A percentile compares a stretch with the other conserved stretches of the same genome.
phyloP scores from a whole-genome alignment of 1,140 invertebrate species.

The Triops cancriformis region DNA sequence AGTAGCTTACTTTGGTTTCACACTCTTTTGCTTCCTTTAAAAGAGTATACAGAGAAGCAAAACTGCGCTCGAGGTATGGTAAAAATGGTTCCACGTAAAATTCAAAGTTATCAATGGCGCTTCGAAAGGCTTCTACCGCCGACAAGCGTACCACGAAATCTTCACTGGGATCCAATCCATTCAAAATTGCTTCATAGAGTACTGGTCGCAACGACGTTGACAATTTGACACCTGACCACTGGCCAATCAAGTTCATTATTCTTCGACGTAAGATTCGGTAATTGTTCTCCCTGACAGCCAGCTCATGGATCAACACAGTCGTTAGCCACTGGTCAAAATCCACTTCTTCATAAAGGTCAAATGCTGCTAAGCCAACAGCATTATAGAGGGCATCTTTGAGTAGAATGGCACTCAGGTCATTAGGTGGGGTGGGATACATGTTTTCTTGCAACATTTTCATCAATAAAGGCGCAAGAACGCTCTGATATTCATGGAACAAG shows the following conservation, averaged over 20 bases:
- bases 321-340: slow-evolving; percentile 90
- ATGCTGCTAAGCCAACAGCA: slow-evolving; percentile 78
- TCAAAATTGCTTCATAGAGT: slow-evolving; percentile 65
- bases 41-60: slow-evolving; percentile 69
- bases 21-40: slow-evolving; percentile 81
- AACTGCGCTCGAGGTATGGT: slow-evolving; percentile 66
- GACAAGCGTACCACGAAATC: slow-evolving; percentile 64
- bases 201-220: slow-evolving; percentile 64
- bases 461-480: slow-evolving; percentile 59
- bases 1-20: slow-evolving; percentile 68
- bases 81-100: slow-evolving; percentile 77
- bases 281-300: slow-evolving; percentile 70
- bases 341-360: slow-evolving; percentile 85
- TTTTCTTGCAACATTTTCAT: slow-evolving; percentile 57
- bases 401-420: slow-evolving; percentile 66
- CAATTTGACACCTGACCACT: slow-evolving; percentile 80
- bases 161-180: slow-evolving; percentile 34
- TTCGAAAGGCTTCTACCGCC: slow-evolving; percentile 63
- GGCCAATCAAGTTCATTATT: slow-evolving; percentile 76
- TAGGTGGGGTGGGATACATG: slow-evolving; percentile 51
- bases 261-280: slow-evolving; percentile 79
- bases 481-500: slow-evolving; percentile 69
- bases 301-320: slow-evolving; percentile 68
- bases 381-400: slow-evolving; percentile 92
- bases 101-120: slow-evolving; percentile 83